Conservation (phyloP, 1,140 invertebrate species). For the Eurosta solidaginis region DNA sequence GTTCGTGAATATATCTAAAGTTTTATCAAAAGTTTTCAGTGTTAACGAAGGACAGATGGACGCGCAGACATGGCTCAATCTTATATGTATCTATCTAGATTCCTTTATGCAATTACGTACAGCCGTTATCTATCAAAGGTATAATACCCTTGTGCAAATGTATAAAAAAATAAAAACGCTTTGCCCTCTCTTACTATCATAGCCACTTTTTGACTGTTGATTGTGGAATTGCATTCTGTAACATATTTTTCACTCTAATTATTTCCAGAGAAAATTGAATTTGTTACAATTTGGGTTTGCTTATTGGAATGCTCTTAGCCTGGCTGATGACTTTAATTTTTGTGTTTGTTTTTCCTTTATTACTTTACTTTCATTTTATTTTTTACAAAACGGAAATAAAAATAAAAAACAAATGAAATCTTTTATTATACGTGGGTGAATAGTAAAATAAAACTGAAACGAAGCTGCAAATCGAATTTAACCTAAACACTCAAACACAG, state of each 20-base stretch:
- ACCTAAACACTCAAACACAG: slow-evolving; percentile 30
- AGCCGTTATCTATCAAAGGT: too few relatives aligned
- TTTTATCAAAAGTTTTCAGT: too few relatives aligned
- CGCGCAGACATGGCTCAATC: too few relatives aligned
- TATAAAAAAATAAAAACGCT: too few relatives aligned
- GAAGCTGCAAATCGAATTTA: slow-evolving; percentile 36
- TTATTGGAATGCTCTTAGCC: slow-evolving; percentile 7
- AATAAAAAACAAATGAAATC: neutral
- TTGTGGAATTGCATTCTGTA: too few relatives aligned
- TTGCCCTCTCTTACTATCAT: too few relatives aligned
- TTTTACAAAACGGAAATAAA: neutral
- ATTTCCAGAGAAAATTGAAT: slow-evolving; percentile 38
- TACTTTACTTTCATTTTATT: neutral
- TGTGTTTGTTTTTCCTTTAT: slow-evolving; percentile 18
- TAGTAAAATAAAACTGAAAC: neutral
- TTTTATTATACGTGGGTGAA: neutral
- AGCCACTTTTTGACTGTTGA: too few relatives aligned
- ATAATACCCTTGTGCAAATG: too few relatives aligned
- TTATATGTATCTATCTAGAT: too few relatives aligned
- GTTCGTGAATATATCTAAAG: too few relatives aligned
- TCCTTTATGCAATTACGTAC: too few relatives aligned
- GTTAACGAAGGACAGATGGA: too few relatives aligned
- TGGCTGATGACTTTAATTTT: neutral
- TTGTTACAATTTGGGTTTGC: slow-evolving; percentile 36
- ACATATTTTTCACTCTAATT: slow-evolving; percentile 40